Conservation (phyloP, 2,888 invertebrate genomes). For the Philereme vetulata region DNA sequence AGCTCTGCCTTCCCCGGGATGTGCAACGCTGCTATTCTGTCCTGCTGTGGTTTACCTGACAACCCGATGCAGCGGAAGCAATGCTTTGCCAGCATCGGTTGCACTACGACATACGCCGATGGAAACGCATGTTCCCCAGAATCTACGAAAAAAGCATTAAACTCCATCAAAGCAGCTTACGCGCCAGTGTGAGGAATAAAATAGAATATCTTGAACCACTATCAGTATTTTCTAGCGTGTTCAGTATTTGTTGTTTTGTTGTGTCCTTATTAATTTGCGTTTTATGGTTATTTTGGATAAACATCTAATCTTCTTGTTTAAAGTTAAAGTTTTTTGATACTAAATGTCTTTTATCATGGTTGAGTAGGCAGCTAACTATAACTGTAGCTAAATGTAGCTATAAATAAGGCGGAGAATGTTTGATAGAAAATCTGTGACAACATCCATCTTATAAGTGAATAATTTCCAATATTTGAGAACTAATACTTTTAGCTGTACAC, state of each 20-base stretch:
- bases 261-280: not conserved
- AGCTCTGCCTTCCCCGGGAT: constrained; percentile 36
- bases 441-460: no score
- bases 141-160: constrained; percentile 51
- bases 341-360: no score
- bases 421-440: no score
- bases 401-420: no score
- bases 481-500: no score
- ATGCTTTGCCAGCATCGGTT: constrained; percentile 60
- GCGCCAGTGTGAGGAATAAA: constrained; percentile 48
- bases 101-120: constrained; percentile 44
- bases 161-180: constrained; percentile 56
- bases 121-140: constrained; percentile 50
- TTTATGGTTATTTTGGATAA: not conserved
- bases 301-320: no score
- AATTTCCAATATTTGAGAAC: no score
- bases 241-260: no score
- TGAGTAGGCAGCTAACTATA: no score
- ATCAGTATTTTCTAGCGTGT: constrained; percentile 50
- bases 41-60: constrained; percentile 55
- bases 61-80: constrained; percentile 38
- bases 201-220: constrained; percentile 31
- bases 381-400: no score
- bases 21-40: constrained; percentile 64
- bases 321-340: no score